Conservation (phyloP, 2,888 invertebrate species). For the Halocaridina rubra region DNA sequence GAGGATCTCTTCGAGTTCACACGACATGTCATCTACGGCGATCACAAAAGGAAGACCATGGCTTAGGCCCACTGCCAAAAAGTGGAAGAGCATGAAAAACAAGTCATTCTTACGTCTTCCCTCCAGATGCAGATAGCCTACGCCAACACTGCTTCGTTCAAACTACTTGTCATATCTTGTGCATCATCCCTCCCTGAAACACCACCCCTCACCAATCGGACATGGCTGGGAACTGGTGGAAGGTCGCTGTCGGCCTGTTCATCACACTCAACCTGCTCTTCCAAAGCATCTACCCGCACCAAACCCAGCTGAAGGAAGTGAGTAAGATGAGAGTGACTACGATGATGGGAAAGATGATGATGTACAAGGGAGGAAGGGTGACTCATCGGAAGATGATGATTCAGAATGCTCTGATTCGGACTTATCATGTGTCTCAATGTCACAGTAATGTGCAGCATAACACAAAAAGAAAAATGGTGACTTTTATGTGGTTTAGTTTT, state of each 20-base stretch:
- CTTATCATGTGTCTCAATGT: not conserved
- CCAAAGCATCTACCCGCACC: not conserved
- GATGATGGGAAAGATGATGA: too few species aligned
- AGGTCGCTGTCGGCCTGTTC: constrained; percentile 7
- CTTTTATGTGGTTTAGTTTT: not conserved
- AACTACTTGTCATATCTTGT: not conserved
- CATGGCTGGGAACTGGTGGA: constrained; percentile 9
- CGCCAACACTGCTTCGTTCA: not conserved
- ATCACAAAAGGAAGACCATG: not conserved
- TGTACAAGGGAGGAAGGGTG: too few species aligned
- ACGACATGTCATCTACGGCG: constrained; percentile 6
- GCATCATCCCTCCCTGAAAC: not conserved
- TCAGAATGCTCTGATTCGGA: too few species aligned
- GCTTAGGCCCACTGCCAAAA: not conserved
- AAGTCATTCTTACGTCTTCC: not conserved
- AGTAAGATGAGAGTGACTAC: too few species aligned
- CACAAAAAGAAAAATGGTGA: not conserved
- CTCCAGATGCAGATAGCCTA: not conserved
- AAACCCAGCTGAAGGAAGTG: not conserved
- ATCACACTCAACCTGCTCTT: constrained; percentile 9
- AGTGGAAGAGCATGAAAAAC: too few species aligned
- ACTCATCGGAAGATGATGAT: too few species aligned
- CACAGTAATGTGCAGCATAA: not conserved
- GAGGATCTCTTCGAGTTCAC: constrained; percentile 24
- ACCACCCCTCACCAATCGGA: too few species aligned